These are phyloP conservation scores for Aselliscus stoliczkanus DNA, from an alignment of 2,797 vertebrate genomes.

Conservation along the genomic window DNA sequence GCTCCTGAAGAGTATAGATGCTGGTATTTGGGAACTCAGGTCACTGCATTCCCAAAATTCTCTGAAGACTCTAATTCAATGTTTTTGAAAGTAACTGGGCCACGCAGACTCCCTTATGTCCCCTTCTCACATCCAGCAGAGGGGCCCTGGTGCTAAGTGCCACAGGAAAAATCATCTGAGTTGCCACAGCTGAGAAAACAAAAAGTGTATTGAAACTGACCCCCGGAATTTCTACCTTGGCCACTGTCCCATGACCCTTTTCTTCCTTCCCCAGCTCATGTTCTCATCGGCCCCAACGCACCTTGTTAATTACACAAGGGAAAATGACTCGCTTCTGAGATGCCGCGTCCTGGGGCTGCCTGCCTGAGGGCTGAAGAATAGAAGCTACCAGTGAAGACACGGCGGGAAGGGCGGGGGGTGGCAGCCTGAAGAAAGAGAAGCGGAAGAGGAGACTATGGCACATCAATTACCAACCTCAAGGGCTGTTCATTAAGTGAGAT, in stretches of 20 bases:
- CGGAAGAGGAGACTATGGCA: neutral
- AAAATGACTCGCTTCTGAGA: neutral
- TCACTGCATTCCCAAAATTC: neutral
- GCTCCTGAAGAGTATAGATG: neutral
- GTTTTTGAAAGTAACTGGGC: neutral
- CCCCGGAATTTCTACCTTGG: neutral
- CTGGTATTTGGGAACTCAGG: neutral
- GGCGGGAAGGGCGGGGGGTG: neutral
- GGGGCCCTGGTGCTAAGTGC: neutral
- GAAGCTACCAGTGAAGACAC: neutral
- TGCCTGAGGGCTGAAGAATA: neutral
- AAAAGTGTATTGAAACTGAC: neutral
- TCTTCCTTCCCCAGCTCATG: neutral
- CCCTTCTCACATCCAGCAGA: neutral
- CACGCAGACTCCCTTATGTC: neutral
- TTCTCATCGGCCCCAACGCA: neutral
- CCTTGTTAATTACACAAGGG: neutral
- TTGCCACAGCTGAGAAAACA: neutral
- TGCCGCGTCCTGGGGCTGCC: neutral
- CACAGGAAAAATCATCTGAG: neutral
- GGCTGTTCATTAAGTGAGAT: constrained; percentile 1
- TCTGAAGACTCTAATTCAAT: neutral
- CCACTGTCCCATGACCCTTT: neutral
- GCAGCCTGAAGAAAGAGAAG: neutral
- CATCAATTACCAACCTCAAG: neutral